Evolutionary conservation across 1,140 invertebrate species (phyloP), one percentile per base, ranked within the genome.

Genomic region (Phymorhynchus buccinoides): DNA sequence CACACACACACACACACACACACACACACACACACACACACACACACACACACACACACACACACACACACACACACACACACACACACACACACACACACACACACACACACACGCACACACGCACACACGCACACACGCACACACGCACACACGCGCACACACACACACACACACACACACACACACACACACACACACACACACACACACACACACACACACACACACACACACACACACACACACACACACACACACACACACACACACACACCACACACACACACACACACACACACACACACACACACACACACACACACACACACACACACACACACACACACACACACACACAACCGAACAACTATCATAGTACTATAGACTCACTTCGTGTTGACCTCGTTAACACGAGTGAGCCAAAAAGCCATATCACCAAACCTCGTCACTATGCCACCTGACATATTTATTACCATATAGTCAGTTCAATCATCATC

Each of bases 151-250:
- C 56, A 62, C 18, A 22, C 56, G 27, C 56, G 27, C 56, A 62
- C 56, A 62, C 18, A 62, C 56, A 62, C 6, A 22, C 56, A 62
- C 56, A 62, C 56, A 22, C 56, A 62, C 56, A 62, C 56, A 62
- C 56, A 62, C 18, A 3, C 56, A 62, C 18, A 22, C 56, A 22
- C 56, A 18, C 30, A 35, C 66, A 35, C 66, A 35, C 66, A 35
- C 66, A 35, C 66, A 32, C 66, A 18, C 66, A 32, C 66, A 18
- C 66, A 37, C 66, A 32, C 66, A 37, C 66, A 18, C 66, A 71
- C 66, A 35, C 66, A 35, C 66, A 71, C 66, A 71, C 66, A 35
- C 66, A 71, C 66, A 71, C 66, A 71, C 66, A 71, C 30, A 71
- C 66, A 71, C 66, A 71, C 6, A 35, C 66, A 71, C 66, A 37